Evolutionary conservation across 2,888 invertebrate species (phyloP).

Genomic region (Theretra japonica): DNA sequence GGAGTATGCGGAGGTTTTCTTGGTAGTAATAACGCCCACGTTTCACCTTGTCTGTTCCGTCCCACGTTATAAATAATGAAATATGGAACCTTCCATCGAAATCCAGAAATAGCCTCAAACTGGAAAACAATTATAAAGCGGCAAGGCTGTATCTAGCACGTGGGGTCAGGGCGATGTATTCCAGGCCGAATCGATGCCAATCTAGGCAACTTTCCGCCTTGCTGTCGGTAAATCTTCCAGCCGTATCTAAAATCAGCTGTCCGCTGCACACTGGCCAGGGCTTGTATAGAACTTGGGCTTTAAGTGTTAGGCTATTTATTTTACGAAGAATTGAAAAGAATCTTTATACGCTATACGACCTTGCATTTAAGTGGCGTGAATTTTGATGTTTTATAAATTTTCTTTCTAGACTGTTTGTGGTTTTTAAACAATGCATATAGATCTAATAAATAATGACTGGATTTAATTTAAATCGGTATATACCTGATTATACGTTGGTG

Average conservation of each 20-base stretch:
- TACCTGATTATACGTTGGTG: too few species aligned
- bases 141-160: slow-evolving; percentile 5
- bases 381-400: too few species aligned
- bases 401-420: too few species aligned
- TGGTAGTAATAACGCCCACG: too few species aligned
- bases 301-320: neutral
- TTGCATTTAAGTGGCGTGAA: neutral
- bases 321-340: neutral
- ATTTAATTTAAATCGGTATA: too few species aligned
- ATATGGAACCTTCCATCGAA: neutral
- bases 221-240: slow-evolving; percentile 48
- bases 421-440: too few species aligned
- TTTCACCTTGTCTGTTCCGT: too few species aligned
- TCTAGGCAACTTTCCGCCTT: slow-evolving; percentile 46
- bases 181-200: slow-evolving; percentile 41
- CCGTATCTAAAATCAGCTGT: slow-evolving; percentile 39
- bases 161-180: slow-evolving; percentile 13
- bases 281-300: neutral
- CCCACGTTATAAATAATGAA: too few species aligned
- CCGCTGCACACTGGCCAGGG: neutral
- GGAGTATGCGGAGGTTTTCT: too few species aligned
- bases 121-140: neutral
- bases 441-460: too few species aligned
- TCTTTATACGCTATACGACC: neutral
- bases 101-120: neutral